Conservation (phyloP, 1,140 invertebrate species). For the Hyphantria cunea region DNA sequence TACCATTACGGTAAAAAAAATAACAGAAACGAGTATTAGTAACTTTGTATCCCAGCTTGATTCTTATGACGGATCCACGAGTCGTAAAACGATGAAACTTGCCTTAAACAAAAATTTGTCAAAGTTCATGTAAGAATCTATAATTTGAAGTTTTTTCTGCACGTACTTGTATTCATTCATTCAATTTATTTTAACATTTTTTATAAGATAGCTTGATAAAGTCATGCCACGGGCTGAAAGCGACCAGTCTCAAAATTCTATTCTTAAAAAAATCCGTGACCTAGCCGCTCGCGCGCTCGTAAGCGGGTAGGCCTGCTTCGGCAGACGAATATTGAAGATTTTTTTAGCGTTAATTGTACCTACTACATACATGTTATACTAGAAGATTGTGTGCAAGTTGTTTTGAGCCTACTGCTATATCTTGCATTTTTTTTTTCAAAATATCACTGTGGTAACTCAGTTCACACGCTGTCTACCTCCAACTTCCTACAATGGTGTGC, state of each 20-base stretch:
- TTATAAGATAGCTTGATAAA: no score
- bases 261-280: constrained; percentile 38
- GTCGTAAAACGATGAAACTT: constrained; percentile 44
- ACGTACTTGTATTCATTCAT: no score
- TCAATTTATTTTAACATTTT: no score
- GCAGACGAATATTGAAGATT: constrained; percentile 32
- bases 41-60: constrained; percentile 1
- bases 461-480: no score
- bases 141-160: no score
- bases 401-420: no score
- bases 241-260: constrained; percentile 38
- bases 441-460: no score
- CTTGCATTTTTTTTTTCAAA: no score
- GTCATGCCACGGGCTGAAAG: constrained; percentile 20
- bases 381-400: constrained; percentile 2
- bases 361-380: neutral
- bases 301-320: constrained; percentile 34
- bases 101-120: constrained; percentile 40
- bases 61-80: constrained; percentile 25
- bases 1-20: constrained; percentile 39
- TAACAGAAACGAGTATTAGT: constrained; percentile 37
- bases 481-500: no score
- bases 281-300: constrained; percentile 32
- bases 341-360: constrained; percentile 30
- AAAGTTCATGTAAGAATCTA: no score